These are phyloP conservation scores for Prosapia bicincta DNA, from an alignment of 2,888 invertebrate genomes.

Conservation along the genomic window DNA sequence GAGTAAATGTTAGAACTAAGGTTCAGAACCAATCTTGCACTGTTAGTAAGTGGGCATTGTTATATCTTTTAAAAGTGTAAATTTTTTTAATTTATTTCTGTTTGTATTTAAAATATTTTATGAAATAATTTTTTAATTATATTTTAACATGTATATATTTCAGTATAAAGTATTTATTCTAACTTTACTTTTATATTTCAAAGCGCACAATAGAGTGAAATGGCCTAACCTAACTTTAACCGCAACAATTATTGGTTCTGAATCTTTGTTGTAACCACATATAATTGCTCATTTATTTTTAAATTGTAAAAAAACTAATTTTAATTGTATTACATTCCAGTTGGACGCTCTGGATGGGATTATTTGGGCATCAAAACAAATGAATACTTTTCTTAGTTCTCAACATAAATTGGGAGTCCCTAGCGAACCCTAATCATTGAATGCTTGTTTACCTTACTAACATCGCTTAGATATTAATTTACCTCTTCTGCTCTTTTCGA, in stretches of 20 bases:
- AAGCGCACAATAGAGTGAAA: conserved; percentile 16
- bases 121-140: neutral
- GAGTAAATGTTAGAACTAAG: conserved; percentile 8
- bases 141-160: neutral
- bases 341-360: conserved; percentile 36
- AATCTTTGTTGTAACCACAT: conserved; percentile 25
- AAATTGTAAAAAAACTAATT: conserved; percentile 25
- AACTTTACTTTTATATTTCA: conserved; percentile 24
- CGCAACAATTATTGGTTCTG: conserved; percentile 30
- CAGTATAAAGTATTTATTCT: conserved; percentile 10
- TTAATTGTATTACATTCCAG: conserved; percentile 35
- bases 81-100: neutral
- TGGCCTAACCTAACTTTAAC: conserved; percentile 12
- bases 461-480: neutral
- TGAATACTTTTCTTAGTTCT: neutral
- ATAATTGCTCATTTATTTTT: conserved; percentile 28
- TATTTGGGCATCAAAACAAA: conserved; percentile 34
- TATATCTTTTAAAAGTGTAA: neutral
- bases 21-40: conserved; percentile 22
- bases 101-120: neutral
- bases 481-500: conserved; percentile 10
- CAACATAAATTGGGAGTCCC: neutral
- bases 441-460: neutral
- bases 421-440: neutral
- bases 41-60: neutral